These are phyloP conservation scores for Phaetusa simplex DNA, from an alignment of 2,113 vertebrate genomes.

Conservation along the genomic window DNA sequence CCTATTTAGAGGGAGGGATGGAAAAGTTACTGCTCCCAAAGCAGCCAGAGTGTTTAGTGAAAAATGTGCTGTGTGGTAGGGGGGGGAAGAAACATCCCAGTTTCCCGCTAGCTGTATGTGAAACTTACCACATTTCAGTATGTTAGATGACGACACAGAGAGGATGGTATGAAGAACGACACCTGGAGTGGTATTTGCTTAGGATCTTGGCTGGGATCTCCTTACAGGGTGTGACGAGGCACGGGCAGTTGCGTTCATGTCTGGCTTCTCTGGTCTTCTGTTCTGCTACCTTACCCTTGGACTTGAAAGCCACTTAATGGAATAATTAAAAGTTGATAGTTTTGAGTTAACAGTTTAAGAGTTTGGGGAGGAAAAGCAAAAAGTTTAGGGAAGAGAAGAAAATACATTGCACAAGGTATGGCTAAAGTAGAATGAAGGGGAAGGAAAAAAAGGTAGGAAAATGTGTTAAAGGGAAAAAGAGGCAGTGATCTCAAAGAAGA, in stretches of 20 bases:
- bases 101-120: background rate
- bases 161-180: background rate
- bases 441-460: background rate
- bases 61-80: background rate
- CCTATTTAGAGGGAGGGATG: background rate
- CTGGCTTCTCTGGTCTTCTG: background rate
- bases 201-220: background rate
- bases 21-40: background rate
- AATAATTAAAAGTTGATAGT: background rate
- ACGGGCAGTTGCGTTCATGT: fast-evolving
- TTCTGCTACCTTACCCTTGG: background rate
- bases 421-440: background rate
- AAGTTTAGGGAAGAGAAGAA: background rate
- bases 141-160: background rate
- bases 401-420: background rate
- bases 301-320: background rate
- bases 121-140: background rate
- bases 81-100: background rate
- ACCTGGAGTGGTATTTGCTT: background rate
- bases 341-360: too few relatives aligned
- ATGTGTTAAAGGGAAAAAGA: background rate
- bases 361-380: background rate
- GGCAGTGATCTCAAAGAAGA: background rate
- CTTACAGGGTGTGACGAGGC: background rate
- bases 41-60: background rate